Evolutionary conservation across 2,888 invertebrate species (phyloP), one percentile per base, ranked within the genome.

Genomic region (Rutpela maculata): DNA sequence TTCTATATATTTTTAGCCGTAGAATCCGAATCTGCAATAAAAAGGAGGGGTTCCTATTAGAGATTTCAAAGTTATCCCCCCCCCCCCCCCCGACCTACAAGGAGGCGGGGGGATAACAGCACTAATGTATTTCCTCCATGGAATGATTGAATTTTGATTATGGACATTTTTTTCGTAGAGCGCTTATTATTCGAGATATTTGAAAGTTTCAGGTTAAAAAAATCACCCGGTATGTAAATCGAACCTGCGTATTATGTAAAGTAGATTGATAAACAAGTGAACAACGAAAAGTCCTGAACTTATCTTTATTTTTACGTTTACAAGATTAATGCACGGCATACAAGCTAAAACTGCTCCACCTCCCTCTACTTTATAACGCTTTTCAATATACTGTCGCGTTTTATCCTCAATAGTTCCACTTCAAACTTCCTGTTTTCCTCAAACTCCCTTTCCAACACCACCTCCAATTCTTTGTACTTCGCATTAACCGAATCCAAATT

Each of bases 351-450:
- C 10, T 9, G n/a, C 22, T 9, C 35, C 15, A 5, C 31, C 5
- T 38, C 17, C 19, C 7, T 22, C 17, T 63, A 60, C 50, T 19
- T 78, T 76, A 76, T 62, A 57, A 80, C 26, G 62, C 74, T 78
- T 79, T 83, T 80, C 75, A 85, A 67, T 78, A 89, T 88, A 77
- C 83, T 86, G 69, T 86, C 84, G 60, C 86, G 81, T 73, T 87
- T 86, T 12, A 84, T 84, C 78, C 81, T 80, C 50, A 89, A 82
- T 18, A 90, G 82, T 79, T 88, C 85, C 9, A 77, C 78, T 77
- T 90, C 89, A 57, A 84, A 82, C 74, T 84, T 84, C 78, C 85
- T 85, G 80, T 88, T 89, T 74, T 87, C 85, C 69, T 85, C 82
- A 43, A 88, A 80, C 81, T 88, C 84, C 56, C 79, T 79, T 63